Evolutionary conservation across 1,140 invertebrate genomes (phyloP).

Genomic region (Halictus rubicundus): DNA sequence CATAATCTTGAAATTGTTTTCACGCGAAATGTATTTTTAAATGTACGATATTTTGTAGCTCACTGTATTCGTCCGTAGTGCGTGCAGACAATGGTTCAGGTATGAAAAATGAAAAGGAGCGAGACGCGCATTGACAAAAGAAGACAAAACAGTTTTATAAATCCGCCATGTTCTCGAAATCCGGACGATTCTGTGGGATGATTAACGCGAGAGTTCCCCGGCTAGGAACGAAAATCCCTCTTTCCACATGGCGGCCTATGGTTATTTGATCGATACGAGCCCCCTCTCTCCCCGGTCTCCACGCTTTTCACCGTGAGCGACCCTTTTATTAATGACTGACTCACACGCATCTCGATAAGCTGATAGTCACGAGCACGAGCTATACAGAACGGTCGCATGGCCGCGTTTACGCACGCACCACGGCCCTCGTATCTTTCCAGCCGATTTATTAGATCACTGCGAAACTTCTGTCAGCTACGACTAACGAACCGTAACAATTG

Average conservation of each 20-base stretch:
- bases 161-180: not conserved
- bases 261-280: constrained; percentile 71
- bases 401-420: constrained; percentile 30
- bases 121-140: not conserved
- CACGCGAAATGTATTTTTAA: too few relatives aligned
- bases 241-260: constrained; percentile 59
- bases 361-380: constrained; percentile 56
- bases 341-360: constrained; percentile 66
- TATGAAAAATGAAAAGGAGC: too few relatives aligned
- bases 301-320: constrained; percentile 50
- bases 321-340: constrained; percentile 65
- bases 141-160: not conserved
- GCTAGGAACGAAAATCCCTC: constrained; percentile 42
- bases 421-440: constrained; percentile 26
- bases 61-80: too few relatives aligned
- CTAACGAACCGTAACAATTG: not conserved
- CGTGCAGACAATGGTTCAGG: too few relatives aligned
- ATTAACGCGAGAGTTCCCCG: not conserved
- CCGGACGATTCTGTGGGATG: not conserved
- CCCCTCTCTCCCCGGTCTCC: constrained; percentile 57
- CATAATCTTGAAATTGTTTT: too few relatives aligned
- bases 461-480: not conserved
- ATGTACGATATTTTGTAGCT: too few relatives aligned
- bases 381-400: constrained; percentile 30
- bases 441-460: constrained; percentile 27